Conservation (phyloP, 2,113 vertebrate species). For the Dipodomys ordii region DNA sequence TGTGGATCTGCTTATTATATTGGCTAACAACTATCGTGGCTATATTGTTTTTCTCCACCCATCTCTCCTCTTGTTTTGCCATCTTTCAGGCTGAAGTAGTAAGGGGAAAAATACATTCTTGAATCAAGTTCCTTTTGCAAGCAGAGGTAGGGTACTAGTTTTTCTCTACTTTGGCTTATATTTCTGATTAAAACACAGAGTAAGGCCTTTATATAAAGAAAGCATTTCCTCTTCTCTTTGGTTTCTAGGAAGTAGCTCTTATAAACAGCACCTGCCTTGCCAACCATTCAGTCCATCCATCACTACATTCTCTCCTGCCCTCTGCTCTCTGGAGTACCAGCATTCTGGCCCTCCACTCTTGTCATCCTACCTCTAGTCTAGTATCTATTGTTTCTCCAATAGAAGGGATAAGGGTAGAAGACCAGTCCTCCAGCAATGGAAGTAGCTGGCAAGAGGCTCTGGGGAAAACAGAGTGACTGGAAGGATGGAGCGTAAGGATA, state of each 20-base stretch:
- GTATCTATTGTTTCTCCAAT: background rate
- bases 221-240: background rate
- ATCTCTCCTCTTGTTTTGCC: background rate
- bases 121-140: background rate
- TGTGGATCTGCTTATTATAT: background rate
- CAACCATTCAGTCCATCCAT: background rate
- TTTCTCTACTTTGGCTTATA: background rate
- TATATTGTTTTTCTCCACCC: background rate
- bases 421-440: background rate
- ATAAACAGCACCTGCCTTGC: background rate
- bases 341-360: background rate
- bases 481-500: background rate
- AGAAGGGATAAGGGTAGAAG: background rate
- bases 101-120: background rate
- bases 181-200: background rate
- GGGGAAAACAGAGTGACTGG: background rate
- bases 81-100: background rate
- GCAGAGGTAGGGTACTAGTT: background rate
- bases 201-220: background rate
- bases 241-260: background rate
- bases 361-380: too few relatives aligned
- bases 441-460: background rate
- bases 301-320: background rate
- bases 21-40: background rate
- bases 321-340: background rate